phyloP scores from a whole-genome alignment of 2,797 vertebrate species.

The Sebastes diaconus region DNA sequence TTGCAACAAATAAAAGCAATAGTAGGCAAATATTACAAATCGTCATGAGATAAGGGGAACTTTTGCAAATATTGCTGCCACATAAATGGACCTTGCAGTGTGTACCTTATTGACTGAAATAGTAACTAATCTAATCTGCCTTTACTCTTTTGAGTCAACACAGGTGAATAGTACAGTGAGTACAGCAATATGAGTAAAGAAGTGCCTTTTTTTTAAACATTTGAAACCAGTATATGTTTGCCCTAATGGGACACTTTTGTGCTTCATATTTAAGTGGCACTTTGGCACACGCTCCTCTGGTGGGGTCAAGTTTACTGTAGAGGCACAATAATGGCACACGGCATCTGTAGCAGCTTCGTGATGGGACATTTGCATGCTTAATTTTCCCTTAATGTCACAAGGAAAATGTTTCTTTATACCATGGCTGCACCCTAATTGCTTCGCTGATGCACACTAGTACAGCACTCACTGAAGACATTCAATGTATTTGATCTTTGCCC shows the following conservation, averaged over 20 bases:
- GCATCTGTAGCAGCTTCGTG: not conserved
- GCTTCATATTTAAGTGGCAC: not conserved
- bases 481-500: not conserved
- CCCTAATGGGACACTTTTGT: not conserved
- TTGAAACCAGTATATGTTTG: not conserved
- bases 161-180: not conserved
- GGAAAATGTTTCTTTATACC: not conserved
- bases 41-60: not conserved
- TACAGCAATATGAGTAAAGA: not conserved
- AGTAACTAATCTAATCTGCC: not conserved
- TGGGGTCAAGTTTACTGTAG: not conserved
- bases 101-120: not conserved
- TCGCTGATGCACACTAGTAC: not conserved
- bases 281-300: not conserved
- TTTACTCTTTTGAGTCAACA: constrained; percentile 14
- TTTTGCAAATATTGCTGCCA: constrained; percentile 12
- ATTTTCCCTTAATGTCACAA: not conserved
- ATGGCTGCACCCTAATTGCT: not conserved
- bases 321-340: not conserved
- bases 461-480: not conserved
- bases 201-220: not conserved
- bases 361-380: not conserved
- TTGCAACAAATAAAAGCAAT: not conserved
- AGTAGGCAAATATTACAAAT: not conserved
- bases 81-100: not conserved